Conservation (phyloP, 2,888 invertebrate genomes). For the Bursaphelenchus okinawaensis region DNA sequence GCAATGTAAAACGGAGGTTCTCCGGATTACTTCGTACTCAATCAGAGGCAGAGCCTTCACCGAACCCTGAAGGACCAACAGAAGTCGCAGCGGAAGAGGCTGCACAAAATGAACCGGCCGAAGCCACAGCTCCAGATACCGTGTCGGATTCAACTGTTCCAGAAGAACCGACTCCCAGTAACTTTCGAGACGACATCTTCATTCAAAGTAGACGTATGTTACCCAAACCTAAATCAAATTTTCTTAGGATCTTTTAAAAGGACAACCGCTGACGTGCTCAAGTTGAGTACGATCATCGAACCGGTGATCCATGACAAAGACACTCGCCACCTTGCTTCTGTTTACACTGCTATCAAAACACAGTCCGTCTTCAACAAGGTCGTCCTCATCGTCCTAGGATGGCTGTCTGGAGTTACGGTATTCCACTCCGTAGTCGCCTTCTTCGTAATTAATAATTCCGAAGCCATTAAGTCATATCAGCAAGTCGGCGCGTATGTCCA, state of each 20-base stretch:
- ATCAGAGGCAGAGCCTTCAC: conserved; percentile 11
- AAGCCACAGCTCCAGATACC: conserved; percentile 5
- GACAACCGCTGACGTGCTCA: conserved; percentile 18
- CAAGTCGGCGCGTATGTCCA: conserved; percentile 24
- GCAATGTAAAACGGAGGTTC: neutral
- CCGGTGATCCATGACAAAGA: neutral
- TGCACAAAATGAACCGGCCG: conserved; percentile 5
- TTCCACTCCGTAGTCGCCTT: conserved; percentile 39
- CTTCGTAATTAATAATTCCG: conserved; percentile 30
- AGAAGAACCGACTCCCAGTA: conserved; percentile 11
- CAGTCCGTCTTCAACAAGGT: conserved; percentile 24
- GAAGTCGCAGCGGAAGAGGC: conserved; percentile 3
- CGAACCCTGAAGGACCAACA: neutral
- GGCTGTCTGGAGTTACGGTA: conserved; percentile 39
- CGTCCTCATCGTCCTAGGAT: conserved; percentile 31
- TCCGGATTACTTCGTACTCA: neutral
- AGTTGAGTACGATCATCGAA: neutral
- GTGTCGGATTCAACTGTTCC: conserved; percentile 10
- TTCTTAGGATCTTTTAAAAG: conserved; percentile 14
- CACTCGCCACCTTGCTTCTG: conserved; percentile 18
- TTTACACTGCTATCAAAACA: conserved; percentile 18
- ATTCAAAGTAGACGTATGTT: conserved; percentile 14
- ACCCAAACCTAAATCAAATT: neutral
- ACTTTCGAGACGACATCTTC: conserved; percentile 7
- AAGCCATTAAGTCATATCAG: conserved; percentile 12